A percentile compares a stretch with the other conserved stretches of the same genome.
Evolutionary conservation across 2,113 vertebrate species (phyloP).

Genomic region (Bubo blakistoni): DNA sequence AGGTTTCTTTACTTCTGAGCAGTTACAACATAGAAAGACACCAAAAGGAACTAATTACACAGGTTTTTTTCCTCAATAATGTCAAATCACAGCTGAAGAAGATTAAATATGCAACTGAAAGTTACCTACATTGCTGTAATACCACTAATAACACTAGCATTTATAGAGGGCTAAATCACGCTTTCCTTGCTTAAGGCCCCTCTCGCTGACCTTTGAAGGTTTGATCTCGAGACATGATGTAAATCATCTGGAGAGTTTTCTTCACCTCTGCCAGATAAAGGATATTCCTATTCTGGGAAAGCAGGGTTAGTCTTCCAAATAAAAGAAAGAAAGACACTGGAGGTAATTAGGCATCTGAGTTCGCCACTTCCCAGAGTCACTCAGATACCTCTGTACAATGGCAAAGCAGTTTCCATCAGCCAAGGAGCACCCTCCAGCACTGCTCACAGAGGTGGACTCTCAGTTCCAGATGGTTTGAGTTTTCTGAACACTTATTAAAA

Average conservation of each 20-base stretch:
- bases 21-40: neutral
- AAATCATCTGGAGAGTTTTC: neutral
- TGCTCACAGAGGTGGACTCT: neutral
- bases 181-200: neutral
- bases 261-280: neutral
- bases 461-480: neutral
- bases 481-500: neutral
- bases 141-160: slow-evolving; percentile 5
- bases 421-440: neutral
- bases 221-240: neutral
- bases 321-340: neutral
- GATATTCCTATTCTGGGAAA: neutral
- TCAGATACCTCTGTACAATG: neutral
- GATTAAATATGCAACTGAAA: neutral
- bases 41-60: neutral
- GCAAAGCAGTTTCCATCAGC: neutral
- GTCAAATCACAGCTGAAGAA: neutral
- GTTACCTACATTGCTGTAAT: neutral
- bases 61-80: neutral
- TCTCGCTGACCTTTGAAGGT: slow-evolving; percentile 27
- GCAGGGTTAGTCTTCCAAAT: neutral
- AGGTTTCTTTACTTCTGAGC: neutral
- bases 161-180: neutral
- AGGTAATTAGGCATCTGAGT: neutral
- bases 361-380: neutral